Evolutionary conservation across 2,888 invertebrate genomes (phyloP).

Genomic region (Limnephilus marmoratus): DNA sequence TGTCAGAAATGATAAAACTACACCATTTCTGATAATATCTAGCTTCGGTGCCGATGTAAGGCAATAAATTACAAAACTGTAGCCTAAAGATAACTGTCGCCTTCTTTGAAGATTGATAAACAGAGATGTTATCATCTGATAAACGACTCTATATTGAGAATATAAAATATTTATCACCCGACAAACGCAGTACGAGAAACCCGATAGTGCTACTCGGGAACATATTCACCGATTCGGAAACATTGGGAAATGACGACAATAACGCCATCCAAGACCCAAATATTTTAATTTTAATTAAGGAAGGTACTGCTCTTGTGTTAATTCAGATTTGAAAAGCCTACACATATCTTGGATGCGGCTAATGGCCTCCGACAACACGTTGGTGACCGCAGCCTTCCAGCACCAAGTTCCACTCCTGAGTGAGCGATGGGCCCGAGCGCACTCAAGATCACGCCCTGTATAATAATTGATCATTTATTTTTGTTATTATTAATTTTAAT

Average conservation of each 20-base stretch:
- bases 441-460: too few species aligned
- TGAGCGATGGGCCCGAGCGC: too few species aligned
- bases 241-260: not conserved
- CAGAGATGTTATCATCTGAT: conserved; percentile 36
- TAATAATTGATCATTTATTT: too few species aligned
- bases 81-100: conserved; percentile 46
- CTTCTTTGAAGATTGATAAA: conserved; percentile 36
- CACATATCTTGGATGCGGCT: too few species aligned
- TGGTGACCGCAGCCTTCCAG: too few species aligned
- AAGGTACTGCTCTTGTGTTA: too few species aligned
- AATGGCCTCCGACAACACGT: too few species aligned
- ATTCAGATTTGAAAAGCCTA: too few species aligned
- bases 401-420: too few species aligned
- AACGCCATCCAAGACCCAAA: not conserved
- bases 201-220: not conserved
- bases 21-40: conserved; percentile 27
- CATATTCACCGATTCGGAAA: not conserved
- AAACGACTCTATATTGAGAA: conserved; percentile 10
- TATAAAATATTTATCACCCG: conserved; percentile 12
- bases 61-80: conserved; percentile 36
- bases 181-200: not conserved
- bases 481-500: too few species aligned
- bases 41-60: not conserved
- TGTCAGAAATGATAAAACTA: conserved; percentile 7
- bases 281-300: not conserved